Percentiles rank a stretch among this genome's conserved stretches.
phyloP scores from a whole-genome alignment of 2,113 vertebrate species.

The Leucoraja erinaceus region DNA sequence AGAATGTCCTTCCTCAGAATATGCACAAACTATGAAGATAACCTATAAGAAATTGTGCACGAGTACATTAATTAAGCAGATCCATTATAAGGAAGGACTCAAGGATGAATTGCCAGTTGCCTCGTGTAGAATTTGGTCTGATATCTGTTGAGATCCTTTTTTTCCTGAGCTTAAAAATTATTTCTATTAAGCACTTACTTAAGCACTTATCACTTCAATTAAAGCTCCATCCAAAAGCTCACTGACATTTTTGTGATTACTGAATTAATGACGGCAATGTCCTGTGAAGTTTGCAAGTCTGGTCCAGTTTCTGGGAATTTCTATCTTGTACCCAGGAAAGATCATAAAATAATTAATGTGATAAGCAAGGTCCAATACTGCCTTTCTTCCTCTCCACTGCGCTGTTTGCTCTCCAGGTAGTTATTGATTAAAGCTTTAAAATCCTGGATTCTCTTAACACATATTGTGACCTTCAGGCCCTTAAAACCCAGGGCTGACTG shows the following conservation, averaged over 20 bases:
- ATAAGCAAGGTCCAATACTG: not conserved
- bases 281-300: not conserved
- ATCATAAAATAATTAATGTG: not conserved
- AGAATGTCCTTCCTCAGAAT: too few species aligned
- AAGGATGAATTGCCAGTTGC: too few species aligned
- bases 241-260: not conserved
- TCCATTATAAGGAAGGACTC: not conserved
- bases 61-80: not conserved
- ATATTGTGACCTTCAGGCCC: not conserved
- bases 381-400: not conserved
- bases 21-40: not conserved
- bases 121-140: not conserved
- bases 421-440: not conserved
- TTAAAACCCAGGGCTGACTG: not conserved
- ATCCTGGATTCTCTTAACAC: not conserved
- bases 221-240: not conserved
- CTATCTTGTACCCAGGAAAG: not conserved
- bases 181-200: too few species aligned
- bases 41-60: not conserved
- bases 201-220: not conserved
- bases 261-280: not conserved
- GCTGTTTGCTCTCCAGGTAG: not conserved
- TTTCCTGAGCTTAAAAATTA: not conserved
- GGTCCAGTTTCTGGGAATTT: not conserved
- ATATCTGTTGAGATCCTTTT: slow-evolving; percentile 8